Conservation (phyloP, 2,888 invertebrate genomes). For the Leptinotarsa peninsularis region DNA sequence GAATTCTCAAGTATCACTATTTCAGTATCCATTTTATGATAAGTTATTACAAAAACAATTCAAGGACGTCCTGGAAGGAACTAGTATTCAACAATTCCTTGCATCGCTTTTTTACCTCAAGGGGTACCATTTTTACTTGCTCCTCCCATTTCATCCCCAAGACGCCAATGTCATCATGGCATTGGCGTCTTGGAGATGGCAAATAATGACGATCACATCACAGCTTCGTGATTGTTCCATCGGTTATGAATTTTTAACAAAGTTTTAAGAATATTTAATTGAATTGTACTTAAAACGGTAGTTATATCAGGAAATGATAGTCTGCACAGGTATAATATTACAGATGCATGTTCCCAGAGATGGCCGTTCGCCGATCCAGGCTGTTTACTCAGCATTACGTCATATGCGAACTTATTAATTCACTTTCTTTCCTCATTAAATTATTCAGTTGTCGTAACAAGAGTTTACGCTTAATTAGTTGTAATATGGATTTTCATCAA, state of each 20-base stretch:
- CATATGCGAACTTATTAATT: too few relatives aligned
- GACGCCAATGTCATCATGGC: neutral
- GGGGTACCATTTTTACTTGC: neutral
- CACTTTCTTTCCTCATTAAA: too few relatives aligned
- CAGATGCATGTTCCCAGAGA: too few relatives aligned
- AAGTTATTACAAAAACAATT: neutral
- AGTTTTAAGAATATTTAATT: too few relatives aligned
- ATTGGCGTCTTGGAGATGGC: neutral
- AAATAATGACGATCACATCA: slow-evolving; percentile 9
- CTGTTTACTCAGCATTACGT: too few relatives aligned
- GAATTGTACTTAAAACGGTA: too few relatives aligned
- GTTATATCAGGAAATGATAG: too few relatives aligned
- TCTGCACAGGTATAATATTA: too few relatives aligned
- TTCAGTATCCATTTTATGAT: neutral
- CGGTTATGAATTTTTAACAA: neutral
- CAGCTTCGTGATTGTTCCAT: neutral
- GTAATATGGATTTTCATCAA: too few relatives aligned
- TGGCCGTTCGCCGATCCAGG: too few relatives aligned
- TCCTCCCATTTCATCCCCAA: slow-evolving; percentile 13
- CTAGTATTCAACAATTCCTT: slow-evolving; percentile 3
- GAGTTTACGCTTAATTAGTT: too few relatives aligned
- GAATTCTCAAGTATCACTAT: slow-evolving; percentile 17
- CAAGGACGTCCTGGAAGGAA: neutral
- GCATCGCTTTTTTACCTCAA: neutral
- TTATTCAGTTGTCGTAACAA: too few relatives aligned